A percentile compares a stretch with the other conserved stretches of the same genome.
Conservation (phyloP, 2,113 vertebrate genomes). For the Sinocyclocheilus rhinocerous region DNA sequence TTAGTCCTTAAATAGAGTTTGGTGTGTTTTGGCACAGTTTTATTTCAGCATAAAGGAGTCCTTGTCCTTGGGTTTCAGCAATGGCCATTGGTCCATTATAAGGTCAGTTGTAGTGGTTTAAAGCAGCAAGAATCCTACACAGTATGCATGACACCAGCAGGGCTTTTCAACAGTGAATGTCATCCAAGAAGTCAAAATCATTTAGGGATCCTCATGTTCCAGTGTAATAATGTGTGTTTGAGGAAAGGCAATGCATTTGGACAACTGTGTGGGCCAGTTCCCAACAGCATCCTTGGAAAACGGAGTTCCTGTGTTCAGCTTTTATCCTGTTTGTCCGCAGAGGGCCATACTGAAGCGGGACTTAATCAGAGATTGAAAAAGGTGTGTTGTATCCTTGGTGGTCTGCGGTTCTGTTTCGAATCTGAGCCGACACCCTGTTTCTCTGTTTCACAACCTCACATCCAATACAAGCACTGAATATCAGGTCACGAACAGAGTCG, state of each 20-base stretch:
- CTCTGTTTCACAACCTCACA: not conserved
- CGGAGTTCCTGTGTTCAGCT: constrained; percentile 39
- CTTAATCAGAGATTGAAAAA: constrained; percentile 12
- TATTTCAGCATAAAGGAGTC: constrained; percentile 9
- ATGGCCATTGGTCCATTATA: constrained; percentile 18
- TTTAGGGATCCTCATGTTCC: constrained; percentile 33
- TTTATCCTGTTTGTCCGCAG: constrained; percentile 29
- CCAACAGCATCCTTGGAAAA: constrained; percentile 21
- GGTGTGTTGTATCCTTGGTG: constrained; percentile 29
- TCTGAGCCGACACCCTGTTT: not conserved
- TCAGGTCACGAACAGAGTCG: not conserved
- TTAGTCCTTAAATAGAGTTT: constrained; percentile 20
- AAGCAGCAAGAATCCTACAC: constrained; percentile 53
- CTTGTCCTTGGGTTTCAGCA: constrained; percentile 26
- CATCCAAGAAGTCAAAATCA: constrained; percentile 30
- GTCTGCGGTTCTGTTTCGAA: constrained; percentile 12
- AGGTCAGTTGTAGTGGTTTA: constrained; percentile 13
- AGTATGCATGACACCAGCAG: constrained; percentile 48
- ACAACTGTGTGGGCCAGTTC: constrained; percentile 39
- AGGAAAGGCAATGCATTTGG: constrained; percentile 23
- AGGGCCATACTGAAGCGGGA: constrained; percentile 10
- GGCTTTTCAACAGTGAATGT: constrained; percentile 29
- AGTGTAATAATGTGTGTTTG: constrained; percentile 36
- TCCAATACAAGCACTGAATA: not conserved
- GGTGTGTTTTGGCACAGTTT: constrained; percentile 55